phyloP scores from a whole-genome alignment of 2,113 vertebrate species.

The Genyomyrus donnyi region DNA sequence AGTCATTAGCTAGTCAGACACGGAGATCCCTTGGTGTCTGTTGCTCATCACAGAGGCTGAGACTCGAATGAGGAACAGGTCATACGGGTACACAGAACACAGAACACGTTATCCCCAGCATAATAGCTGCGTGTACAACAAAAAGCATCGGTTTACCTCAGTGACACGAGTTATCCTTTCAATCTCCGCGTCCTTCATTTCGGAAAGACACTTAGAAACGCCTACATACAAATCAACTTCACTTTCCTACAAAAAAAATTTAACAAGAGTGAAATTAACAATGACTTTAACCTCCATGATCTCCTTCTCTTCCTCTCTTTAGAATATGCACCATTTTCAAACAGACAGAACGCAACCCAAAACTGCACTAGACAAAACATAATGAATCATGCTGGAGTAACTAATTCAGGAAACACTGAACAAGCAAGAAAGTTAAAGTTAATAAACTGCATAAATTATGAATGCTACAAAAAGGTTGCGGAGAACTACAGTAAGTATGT shows the following conservation, averaged over 20 bases:
- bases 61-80: background rate
- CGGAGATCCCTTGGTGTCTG: background rate
- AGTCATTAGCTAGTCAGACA: background rate
- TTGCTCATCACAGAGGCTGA: background rate
- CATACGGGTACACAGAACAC: background rate
- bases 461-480: background rate
- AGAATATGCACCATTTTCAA: background rate
- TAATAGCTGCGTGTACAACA: background rate
- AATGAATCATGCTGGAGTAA: background rate
- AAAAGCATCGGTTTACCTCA: conserved; percentile 62
- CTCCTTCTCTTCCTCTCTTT: background rate
- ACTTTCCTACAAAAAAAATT: conserved; percentile 52
- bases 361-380: background rate
- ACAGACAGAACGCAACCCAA: background rate
- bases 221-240: conserved; percentile 69
- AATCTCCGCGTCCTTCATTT: conserved; percentile 75
- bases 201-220: conserved; percentile 76
- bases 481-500: background rate
- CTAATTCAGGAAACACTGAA: background rate
- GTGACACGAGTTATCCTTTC: conserved; percentile 61
- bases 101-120: background rate
- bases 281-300: background rate
- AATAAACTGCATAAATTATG: background rate
- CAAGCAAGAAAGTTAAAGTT: background rate
- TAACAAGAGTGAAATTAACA: background rate